Evolutionary conservation across 2,888 invertebrate genomes (phyloP).

Genomic region (Hydropsyche betteni): DNA sequence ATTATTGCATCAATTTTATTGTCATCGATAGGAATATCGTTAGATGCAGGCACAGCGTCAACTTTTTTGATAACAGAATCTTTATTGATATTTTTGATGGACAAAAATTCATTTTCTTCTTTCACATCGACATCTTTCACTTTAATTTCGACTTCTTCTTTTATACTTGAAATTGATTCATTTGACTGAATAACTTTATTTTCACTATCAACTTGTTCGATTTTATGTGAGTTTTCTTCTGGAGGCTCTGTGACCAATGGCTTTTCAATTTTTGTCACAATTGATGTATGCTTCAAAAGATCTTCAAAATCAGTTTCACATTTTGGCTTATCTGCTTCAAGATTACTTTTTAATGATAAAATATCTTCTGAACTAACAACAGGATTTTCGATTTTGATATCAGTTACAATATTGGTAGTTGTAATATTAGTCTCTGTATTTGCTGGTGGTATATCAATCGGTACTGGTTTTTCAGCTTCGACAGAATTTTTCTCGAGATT

Average conservation of each 20-base stretch:
- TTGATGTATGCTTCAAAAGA: conserved; percentile 63
- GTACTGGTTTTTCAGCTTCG: too few relatives aligned
- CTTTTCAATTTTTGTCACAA: conserved; percentile 61
- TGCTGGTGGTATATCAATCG: too few relatives aligned
- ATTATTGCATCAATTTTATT: conserved; percentile 53
- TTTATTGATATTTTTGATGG: conserved; percentile 80
- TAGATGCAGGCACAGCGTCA: conserved; percentile 68
- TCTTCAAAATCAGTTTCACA: conserved; percentile 66
- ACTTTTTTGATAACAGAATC: conserved; percentile 85
- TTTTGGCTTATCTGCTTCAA: conserved; percentile 55
- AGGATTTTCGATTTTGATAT: too few relatives aligned
- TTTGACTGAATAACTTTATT: background rate
- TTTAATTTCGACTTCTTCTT: conserved; percentile 22
- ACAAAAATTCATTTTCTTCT: conserved; percentile 81
- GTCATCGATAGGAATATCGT: background rate
- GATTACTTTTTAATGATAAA: too few relatives aligned
- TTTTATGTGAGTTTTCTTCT: conserved; percentile 22
- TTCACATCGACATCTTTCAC: conserved; percentile 56
- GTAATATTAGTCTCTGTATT: too few relatives aligned
- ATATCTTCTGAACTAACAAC: too few relatives aligned
- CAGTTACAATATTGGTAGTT: too few relatives aligned
- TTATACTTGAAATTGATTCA: conserved; percentile 1
- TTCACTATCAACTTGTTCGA: conserved; percentile 1
- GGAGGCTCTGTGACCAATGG: conserved; percentile 19
- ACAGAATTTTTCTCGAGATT: too few relatives aligned